Percentiles rank a stretch among this genome's conserved stretches.
phyloP scores from a whole-genome alignment of 2,113 vertebrate genomes.

The Geothlypis trichas region DNA sequence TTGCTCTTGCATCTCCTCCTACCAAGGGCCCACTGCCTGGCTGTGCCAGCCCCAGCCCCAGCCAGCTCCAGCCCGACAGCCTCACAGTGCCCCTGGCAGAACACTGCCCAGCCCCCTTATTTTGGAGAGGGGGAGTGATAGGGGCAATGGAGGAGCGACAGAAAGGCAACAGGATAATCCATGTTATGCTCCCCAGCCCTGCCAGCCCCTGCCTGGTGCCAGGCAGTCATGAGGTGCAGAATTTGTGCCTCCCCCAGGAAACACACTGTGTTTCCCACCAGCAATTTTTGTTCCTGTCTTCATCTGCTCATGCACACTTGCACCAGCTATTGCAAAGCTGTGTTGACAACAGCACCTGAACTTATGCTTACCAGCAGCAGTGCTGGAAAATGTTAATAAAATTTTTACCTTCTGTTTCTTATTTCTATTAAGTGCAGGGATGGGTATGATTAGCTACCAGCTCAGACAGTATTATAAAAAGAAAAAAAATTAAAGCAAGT shows the following conservation, averaged over 20 bases:
- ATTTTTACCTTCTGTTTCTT: not conserved
- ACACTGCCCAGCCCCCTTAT: not conserved
- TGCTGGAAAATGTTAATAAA: not conserved
- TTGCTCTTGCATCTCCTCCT: not conserved
- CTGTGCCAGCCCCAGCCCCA: not conserved
- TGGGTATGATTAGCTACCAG: not conserved
- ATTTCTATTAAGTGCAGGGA: not conserved
- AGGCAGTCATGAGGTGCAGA: not conserved
- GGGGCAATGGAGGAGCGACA: fast-evolving
- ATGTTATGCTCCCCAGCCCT: not conserved
- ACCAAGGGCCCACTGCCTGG: fast-evolving
- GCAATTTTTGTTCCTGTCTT: not conserved
- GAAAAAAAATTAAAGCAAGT: not conserved
- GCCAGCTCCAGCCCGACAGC: not conserved
- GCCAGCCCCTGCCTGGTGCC: not conserved
- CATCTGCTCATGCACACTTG: fast-evolving
- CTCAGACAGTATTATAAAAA: not conserved
- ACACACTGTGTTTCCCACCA: fast-evolving
- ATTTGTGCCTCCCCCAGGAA: not conserved
- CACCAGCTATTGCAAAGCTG: not conserved
- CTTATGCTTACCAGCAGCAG: not conserved
- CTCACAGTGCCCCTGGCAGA: fast-evolving
- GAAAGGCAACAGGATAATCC: not conserved
- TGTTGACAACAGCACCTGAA: not conserved
- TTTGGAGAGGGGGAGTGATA: fast-evolving